Conservation (phyloP, 2,797 vertebrate species). For the Nasua narica region DNA sequence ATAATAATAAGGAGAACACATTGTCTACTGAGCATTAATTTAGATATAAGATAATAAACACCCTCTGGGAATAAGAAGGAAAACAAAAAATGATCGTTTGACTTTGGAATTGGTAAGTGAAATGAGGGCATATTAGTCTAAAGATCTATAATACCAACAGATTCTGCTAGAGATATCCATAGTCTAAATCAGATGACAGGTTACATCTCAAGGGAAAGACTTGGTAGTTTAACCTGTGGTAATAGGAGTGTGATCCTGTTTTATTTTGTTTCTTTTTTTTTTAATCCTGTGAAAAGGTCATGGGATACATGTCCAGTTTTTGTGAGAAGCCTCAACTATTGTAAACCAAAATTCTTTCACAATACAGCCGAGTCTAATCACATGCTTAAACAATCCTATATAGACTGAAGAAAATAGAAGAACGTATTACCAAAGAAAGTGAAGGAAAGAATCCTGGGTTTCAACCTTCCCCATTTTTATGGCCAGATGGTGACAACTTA, state of each 20-base stretch:
- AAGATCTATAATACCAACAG: neutral
- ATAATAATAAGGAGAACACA: neutral
- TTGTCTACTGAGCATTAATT: neutral
- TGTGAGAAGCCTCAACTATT: conserved; percentile 18
- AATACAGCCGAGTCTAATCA: neutral
- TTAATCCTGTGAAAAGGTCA: neutral
- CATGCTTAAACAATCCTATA: neutral
- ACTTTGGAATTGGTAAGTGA: neutral
- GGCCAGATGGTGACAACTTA: neutral
- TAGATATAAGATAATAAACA: neutral
- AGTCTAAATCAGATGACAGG: neutral
- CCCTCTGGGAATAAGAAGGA: neutral
- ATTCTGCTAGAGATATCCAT: neutral
- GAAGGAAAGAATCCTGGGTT: neutral
- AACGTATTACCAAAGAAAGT: neutral
- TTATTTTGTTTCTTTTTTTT: conserved; percentile 18
- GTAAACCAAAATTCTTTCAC: neutral
- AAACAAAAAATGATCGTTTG: conserved; percentile 21
- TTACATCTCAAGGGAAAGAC: neutral
- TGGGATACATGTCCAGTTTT: neutral
- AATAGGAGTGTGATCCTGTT: neutral
- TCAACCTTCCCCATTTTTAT: neutral
- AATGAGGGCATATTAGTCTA: neutral
- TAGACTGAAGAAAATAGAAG: neutral
- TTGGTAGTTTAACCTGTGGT: neutral